These are phyloP conservation scores for Alitta virens DNA, from an alignment of 2,888 invertebrate genomes.

Conservation along the genomic window DNA sequence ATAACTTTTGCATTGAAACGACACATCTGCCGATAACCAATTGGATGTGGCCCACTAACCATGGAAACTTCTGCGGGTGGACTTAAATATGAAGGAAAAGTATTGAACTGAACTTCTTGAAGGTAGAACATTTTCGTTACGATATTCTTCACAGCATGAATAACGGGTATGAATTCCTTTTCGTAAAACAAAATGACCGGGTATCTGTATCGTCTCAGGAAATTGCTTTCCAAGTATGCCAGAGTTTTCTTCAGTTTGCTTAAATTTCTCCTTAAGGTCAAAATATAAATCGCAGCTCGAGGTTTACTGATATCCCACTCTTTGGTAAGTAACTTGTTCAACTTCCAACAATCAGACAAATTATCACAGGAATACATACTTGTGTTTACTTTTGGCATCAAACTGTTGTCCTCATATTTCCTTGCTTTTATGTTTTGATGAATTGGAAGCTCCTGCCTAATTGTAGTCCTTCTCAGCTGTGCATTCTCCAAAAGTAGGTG, in stretches of 20 bases:
- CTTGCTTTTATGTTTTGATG: too few species aligned
- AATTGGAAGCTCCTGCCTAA: too few species aligned
- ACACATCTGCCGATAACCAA: slow-evolving; percentile 32
- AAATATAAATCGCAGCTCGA: too few species aligned
- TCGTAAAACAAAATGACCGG: slow-evolving; percentile 32
- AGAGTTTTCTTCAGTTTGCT: slow-evolving; percentile 8
- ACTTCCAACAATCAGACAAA: too few species aligned
- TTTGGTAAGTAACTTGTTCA: too few species aligned
- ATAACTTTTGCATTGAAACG: slow-evolving; percentile 30
- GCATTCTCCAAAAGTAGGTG: too few species aligned
- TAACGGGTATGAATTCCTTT: slow-evolving; percentile 7
- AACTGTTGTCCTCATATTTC: too few species aligned
- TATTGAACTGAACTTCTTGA: slow-evolving; percentile 19
- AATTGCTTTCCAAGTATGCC: slow-evolving; percentile 16
- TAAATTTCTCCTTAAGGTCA: too few species aligned
- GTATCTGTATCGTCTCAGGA: slow-evolving; percentile 24
- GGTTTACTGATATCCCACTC: too few species aligned
- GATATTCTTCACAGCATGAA: background rate
- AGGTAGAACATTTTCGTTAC: slow-evolving; percentile 22
- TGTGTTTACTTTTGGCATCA: too few species aligned
- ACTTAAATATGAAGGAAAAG: slow-evolving; percentile 21
- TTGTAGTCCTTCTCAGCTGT: too few species aligned
- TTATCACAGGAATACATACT: too few species aligned
- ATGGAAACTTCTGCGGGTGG: background rate
- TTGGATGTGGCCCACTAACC: slow-evolving; percentile 14